Conservation (phyloP, 2,797 vertebrate species). For the Spinus pinus region DNA sequence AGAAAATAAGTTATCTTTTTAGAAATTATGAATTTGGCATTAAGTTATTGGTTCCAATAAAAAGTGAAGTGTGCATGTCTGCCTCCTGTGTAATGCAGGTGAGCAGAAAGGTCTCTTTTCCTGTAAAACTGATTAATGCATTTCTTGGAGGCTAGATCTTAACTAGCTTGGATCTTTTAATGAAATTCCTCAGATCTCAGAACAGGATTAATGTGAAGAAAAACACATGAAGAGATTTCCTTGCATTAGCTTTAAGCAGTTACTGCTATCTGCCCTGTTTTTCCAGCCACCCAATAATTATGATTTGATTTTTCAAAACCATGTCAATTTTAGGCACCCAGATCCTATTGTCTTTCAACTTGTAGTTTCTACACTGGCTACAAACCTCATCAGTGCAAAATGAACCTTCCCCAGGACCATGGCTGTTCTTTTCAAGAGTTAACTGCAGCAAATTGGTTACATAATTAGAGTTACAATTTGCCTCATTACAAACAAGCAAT, state of each 20-base stretch:
- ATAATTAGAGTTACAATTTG: conserved; percentile 16
- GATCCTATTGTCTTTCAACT: neutral
- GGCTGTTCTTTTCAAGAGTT: conserved; percentile 22
- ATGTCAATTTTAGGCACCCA: neutral
- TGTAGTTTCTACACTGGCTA: neutral
- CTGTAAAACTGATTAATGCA: neutral
- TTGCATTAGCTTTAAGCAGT: neutral
- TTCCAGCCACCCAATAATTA: neutral
- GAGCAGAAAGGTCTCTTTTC: neutral
- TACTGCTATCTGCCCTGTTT: neutral
- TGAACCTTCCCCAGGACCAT: neutral
- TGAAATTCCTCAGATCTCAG: conserved; percentile 4
- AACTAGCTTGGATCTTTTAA: neutral
- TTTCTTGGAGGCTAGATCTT: neutral
- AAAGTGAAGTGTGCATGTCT: neutral
- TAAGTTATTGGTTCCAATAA: neutral
- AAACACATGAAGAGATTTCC: neutral
- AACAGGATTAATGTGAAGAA: neutral
- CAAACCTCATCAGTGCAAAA: neutral
- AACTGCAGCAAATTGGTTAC: conserved; percentile 4
- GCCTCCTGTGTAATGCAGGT: neutral
- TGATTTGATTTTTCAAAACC: neutral
- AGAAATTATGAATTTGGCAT: neutral
- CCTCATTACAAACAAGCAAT: conserved; percentile 34
- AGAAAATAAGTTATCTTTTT: neutral